Evolutionary conservation across 2,888 invertebrate species (phyloP).

Genomic region (Agrilus biguttatus): DNA sequence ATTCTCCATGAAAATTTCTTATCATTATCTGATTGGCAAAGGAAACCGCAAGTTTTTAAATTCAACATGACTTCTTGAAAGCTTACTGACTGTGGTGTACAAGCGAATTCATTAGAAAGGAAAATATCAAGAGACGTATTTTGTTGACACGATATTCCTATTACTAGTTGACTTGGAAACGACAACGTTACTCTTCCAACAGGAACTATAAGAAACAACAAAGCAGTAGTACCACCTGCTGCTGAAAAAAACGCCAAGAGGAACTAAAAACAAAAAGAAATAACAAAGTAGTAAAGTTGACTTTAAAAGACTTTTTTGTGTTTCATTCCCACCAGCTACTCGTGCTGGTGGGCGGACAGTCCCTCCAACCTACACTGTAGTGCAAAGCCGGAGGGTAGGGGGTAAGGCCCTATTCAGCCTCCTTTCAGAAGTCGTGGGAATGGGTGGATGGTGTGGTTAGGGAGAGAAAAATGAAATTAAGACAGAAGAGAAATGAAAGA

Average conservation of each 20-base stretch:
- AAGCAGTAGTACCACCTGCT: conserved; percentile 49
- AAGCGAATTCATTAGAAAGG: conserved; percentile 36
- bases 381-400: no score
- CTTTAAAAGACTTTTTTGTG: no score
- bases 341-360: no score
- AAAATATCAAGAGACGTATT: conserved; percentile 21
- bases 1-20: conserved; percentile 34
- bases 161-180: conserved; percentile 45
- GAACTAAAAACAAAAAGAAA: conserved; percentile 33
- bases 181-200: conserved; percentile 52
- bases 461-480: background rate
- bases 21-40: conserved; percentile 39
- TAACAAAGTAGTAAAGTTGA: background rate
- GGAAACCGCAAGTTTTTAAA: conserved; percentile 42
- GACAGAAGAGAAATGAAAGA: background rate
- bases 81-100: conserved; percentile 28
- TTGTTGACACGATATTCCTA: conserved; percentile 39
- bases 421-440: no score
- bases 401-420: no score
- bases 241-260: conserved; percentile 52
- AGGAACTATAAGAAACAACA: conserved; percentile 54
- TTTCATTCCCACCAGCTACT: no score
- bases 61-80: conserved; percentile 32
- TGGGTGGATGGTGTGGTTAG: no score
- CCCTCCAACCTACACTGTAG: no score